Conservation (phyloP, 2,888 invertebrate genomes). For the Oscheius sp. region DNA sequence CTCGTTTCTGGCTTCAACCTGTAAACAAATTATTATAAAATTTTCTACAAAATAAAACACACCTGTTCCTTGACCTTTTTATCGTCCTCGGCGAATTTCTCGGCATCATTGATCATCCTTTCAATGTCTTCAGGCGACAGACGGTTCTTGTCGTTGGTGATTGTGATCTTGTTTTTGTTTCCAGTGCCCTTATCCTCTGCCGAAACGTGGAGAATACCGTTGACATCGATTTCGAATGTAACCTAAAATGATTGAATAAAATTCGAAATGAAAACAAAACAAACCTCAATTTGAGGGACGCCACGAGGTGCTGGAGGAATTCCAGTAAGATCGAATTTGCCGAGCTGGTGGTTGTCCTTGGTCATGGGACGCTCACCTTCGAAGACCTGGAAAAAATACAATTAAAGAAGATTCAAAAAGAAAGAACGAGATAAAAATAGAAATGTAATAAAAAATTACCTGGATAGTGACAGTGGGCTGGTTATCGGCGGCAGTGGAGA, state of each 20-base stretch:
- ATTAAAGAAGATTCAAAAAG: conserved; percentile 31
- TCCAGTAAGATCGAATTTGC: conserved; percentile 87
- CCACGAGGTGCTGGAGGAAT: conserved; percentile 77
- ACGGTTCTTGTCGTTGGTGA: conserved; percentile 87
- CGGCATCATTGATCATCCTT: conserved; percentile 98
- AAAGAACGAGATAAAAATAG: not conserved
- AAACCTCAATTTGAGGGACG: conserved; percentile 74
- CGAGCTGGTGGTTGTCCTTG: conserved; percentile 97
- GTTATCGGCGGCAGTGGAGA: conserved; percentile 98
- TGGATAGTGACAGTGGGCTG: conserved; percentile 99
- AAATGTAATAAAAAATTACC: conserved; percentile 70
- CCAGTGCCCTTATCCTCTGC: conserved; percentile 99
- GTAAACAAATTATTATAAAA: conserved; percentile 5
- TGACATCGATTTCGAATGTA: conserved; percentile 77
- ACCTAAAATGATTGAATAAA: conserved; percentile 30
- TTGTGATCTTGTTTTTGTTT: conserved; percentile 97
- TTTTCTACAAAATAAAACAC: not conserved
- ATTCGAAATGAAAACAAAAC: not conserved
- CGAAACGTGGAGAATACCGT: conserved; percentile 80
- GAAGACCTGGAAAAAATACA: conserved; percentile 79
- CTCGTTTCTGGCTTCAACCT: conserved; percentile 91
- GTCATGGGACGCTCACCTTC: conserved; percentile 99
- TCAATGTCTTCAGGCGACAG: conserved; percentile 98
- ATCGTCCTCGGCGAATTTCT: conserved; percentile 98
- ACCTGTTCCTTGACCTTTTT: conserved; percentile 81